Evolutionary conservation across 23 tunicate species (phyloP), one percentile per base, ranked within the genome.

Genomic region (Diplosoma virens): DNA sequence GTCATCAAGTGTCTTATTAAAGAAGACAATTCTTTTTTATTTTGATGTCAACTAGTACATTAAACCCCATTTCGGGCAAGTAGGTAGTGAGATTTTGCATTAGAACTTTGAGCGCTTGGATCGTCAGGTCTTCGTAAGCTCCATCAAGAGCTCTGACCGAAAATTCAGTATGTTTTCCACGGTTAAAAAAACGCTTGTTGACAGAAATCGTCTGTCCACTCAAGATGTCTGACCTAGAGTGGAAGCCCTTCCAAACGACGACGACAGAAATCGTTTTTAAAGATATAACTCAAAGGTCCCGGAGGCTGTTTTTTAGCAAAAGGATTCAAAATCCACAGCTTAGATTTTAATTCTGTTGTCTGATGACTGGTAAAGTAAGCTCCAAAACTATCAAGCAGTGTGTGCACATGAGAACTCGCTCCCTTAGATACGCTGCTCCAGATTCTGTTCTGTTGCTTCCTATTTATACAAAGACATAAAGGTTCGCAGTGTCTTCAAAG

Each of bases 41-140:
- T 77, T 77, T 77, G 52, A 77, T 77, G 26, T 77, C 82, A 67
- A 77, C 82, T 23, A 63, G 82, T 67, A 77, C 82, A 77, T 54
- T 77, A 77, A 77, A 77, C 6, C 82, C 75, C 82, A 46, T 63
- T 77, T 77, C 78, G n/a, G n/a, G n/a, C n/a, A n/a, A n/a, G n/a
- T n/a, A 25, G 80, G 72, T 75, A 4, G 78, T 36, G 65, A 59
- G 60, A 35, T 70, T 70, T 70, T 36, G 65, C 35, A 53, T 52
- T 27, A 74, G 79, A 74, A 74, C 79, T 59, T 74, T 30, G 5
- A 9, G 37, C 26, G 79, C 74, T 74, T 60, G 22, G 76, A 21
- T 74, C 20, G 74, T 73, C 74, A 58, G 74, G 29, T 60, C 21
- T 60, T 74, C 7, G 9, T 74, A 74, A 74, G 74, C 14, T 4